Evolutionary conservation across 2,888 invertebrate species (phyloP), one percentile per base, ranked within the genome.

Genomic region (Globia sparganii): DNA sequence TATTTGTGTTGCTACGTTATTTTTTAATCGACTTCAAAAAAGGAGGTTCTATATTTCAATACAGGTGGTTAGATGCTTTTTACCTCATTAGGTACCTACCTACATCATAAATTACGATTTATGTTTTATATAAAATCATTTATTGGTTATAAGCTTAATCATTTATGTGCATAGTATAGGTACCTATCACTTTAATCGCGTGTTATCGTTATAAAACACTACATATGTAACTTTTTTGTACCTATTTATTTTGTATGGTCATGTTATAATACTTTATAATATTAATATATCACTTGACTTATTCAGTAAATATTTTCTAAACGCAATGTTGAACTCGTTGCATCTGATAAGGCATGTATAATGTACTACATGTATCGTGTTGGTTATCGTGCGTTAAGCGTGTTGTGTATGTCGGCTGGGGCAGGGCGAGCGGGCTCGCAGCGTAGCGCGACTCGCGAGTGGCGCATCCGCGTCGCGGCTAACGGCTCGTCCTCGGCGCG

Each of bases 401-500:
- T 91, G 89, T 91, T 89, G 91, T 90, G 91, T 90, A 78, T 87
- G 79, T 87, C 86, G 89, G 68, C 68, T 59, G n/a, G 80, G 83
- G 84, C 88, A 91, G 90, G 87, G 81, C 71, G 31, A 34, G 80
- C 67, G 90, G 89, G 81, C 83, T 87, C 88, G 91, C 89, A 91
- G 91, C 92, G 92, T 92, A 92, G 93, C 91, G 90, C 88, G 91
- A 87, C 90, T 90, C 91, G 90, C 88, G 91, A 87, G 90, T 90
- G 91, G 94, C 91, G 95, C 94, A 95, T 95, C 95, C 94, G 95
- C 94, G 95, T 94, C 95, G 94, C 91, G 94, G 94, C 92, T 96
- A 95, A 95, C 96, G 95, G 96, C 95, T 94, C 93, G 94, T 93
- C 94, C 94, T 92, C 93, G 91, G 90, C 90, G 92, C 90, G 90